These are phyloP conservation scores for Notiomystis cincta DNA, from an alignment of 2,113 vertebrate species.

Conservation along the genomic window DNA sequence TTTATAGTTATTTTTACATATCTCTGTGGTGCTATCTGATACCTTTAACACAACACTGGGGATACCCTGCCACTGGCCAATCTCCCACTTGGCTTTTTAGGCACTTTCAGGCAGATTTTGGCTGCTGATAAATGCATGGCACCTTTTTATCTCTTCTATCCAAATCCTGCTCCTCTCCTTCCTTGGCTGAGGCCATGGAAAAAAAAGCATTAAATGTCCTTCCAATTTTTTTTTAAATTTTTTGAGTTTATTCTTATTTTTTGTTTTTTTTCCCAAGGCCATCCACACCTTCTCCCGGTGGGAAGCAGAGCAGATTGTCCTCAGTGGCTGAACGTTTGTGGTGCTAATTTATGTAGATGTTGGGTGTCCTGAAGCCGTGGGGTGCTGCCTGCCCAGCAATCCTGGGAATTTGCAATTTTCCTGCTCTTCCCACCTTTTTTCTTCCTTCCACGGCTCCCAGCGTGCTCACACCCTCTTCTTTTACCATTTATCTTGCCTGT, in stretches of 20 bases:
- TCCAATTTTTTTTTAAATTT: background rate
- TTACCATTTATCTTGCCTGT: background rate
- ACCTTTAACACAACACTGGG: slow-evolving; percentile 62
- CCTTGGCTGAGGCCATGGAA: background rate
- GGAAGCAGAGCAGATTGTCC: slow-evolving; percentile 19
- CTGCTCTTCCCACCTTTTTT: background rate
- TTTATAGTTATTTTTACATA: slow-evolving; percentile 49
- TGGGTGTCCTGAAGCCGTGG: background rate
- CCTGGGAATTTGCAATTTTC: background rate
- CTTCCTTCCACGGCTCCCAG: background rate
- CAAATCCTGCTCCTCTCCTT: background rate
- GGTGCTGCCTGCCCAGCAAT: background rate
- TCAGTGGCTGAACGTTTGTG: slow-evolving; percentile 59
- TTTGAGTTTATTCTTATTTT: no score
- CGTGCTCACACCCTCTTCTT: background rate
- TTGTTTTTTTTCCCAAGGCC: background rate
- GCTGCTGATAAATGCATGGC: slow-evolving; percentile 47
- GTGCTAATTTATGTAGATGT: slow-evolving; percentile 74
- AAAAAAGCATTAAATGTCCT: background rate
- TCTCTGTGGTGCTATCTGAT: slow-evolving; percentile 88
- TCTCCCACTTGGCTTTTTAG: slow-evolving; percentile 33
- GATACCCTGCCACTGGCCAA: slow-evolving; percentile 51
- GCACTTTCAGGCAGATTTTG: background rate
- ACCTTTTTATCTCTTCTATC: background rate
- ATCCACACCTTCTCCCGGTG: background rate